Evolutionary conservation across 2,113 vertebrate species (phyloP).

Genomic region (Mugil cephalus): DNA sequence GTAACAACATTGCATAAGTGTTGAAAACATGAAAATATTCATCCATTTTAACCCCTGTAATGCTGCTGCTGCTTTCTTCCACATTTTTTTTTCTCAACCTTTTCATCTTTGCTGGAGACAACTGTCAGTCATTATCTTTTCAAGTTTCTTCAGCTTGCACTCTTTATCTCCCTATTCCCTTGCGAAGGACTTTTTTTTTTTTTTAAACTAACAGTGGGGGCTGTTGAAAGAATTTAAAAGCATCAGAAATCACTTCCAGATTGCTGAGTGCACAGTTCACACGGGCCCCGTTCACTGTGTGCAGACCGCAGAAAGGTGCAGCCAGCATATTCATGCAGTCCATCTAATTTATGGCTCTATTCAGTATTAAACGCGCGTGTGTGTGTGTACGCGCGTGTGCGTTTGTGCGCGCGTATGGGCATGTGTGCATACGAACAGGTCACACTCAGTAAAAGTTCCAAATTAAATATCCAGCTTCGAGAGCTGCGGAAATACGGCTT

Average conservation of each 20-base stretch:
- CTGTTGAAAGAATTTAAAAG: conserved; percentile 64
- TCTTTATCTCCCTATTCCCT: conserved; percentile 61
- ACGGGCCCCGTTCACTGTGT: conserved; percentile 32
- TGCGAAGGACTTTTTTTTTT: conserved; percentile 37
- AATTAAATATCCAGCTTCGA: conserved; percentile 59
- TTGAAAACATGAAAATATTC: conserved; percentile 7
- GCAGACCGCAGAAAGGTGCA: conserved; percentile 50
- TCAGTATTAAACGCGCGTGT: conserved; percentile 51
- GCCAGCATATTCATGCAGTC: conserved; percentile 61
- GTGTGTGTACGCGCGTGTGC: conserved; percentile 21
- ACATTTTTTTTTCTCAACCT: conserved; percentile 1
- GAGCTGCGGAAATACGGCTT: conserved; percentile 35
- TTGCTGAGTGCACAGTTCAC: conserved; percentile 69
- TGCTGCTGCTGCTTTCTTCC: background rate
- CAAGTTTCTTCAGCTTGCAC: conserved; percentile 38
- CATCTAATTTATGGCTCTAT: conserved; percentile 66
- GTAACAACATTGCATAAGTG: conserved; percentile 25
- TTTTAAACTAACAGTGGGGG: conserved; percentile 33
- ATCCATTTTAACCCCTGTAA: conserved; percentile 1
- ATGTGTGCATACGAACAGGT: conserved; percentile 28
- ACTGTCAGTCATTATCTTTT: conserved; percentile 63
- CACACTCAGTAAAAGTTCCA: conserved; percentile 49
- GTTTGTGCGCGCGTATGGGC: conserved; percentile 10
- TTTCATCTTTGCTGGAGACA: conserved; percentile 22
- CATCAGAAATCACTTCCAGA: conserved; percentile 75